Conservation (phyloP, 1,140 invertebrate genomes). For the Hesperophylax magnus region DNA sequence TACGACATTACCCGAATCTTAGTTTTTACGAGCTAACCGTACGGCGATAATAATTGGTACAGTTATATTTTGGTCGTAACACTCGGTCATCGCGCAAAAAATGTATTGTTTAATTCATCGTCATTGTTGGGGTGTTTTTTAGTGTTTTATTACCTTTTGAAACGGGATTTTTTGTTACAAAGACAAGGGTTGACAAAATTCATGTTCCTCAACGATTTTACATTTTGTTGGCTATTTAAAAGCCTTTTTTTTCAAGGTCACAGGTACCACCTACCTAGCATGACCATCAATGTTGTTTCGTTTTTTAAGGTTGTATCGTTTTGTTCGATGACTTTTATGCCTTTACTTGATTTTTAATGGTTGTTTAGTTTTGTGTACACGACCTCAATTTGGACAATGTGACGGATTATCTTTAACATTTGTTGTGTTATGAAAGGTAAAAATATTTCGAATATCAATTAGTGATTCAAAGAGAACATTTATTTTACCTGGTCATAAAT, state of each 20-base stretch:
- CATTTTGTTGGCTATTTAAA: neutral
- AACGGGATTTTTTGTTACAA: conserved; percentile 41
- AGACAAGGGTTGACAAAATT: conserved; percentile 47
- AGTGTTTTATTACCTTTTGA: conserved; percentile 45
- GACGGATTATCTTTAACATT: conserved; percentile 1
- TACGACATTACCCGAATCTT: conserved; percentile 53
- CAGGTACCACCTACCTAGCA: neutral
- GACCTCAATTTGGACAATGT: conserved; percentile 11
- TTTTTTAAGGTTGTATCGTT: neutral
- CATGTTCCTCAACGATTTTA: neutral
- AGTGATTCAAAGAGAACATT: neutral
- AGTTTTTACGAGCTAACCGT: conserved; percentile 48
- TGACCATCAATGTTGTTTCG: neutral
- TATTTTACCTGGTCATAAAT: neutral
- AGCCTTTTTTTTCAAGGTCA: conserved; percentile 10
- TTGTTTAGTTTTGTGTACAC: neutral
- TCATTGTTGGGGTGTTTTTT: conserved; percentile 52
- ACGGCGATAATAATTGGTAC: conserved; percentile 54
- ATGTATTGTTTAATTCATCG: conserved; percentile 52
- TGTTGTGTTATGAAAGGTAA: neutral
- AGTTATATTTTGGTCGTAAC: conserved; percentile 54
- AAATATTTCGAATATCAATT: neutral
- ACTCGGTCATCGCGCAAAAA: conserved; percentile 40
- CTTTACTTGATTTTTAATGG: neutral
- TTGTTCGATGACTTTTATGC: conserved; percentile 3